Evolutionary conservation across 2,888 invertebrate genomes (phyloP), one percentile per base, ranked within the genome.

Genomic region (Athalia rosae): DNA sequence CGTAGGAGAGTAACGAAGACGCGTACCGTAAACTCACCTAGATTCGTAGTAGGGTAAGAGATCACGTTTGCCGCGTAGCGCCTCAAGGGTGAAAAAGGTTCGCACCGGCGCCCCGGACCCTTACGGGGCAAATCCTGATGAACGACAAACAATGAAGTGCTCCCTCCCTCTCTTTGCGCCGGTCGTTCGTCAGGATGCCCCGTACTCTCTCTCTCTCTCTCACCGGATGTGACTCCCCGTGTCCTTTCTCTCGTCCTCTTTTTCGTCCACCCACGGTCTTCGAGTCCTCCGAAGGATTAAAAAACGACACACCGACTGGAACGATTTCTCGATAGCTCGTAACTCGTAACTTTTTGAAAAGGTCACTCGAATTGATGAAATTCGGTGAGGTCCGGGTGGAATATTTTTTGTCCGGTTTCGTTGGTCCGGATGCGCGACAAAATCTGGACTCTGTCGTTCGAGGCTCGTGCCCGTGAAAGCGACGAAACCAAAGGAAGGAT

Each of bases 81-180:
- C 4, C n/a, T n/a, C 53, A n/a, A 11, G 9, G 53, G 53, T n/a
- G 9, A 53, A 53, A 53, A 53, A 53, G 53, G 11, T 53, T 53
- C 53, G 53, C 28, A 28, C 28, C 53, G 53, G 7, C 53, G 53
- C 48, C 56, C 11, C 48, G 7, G 4, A 15, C 48, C 61, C 61
- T 43, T 47, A 28, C 50, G 62, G 74, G 74, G 61, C 28, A 74
- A 74, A 74, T 74, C 62, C 61, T 74, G 74, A 74, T 61, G 71
- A 71, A 74, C 74, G 74, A 62, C 74, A 74, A 74, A 74, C 74
- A 74, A 61, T 74, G 74, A 61, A 74, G 13, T 13, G 7, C 13
- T 4, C 61, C 61, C 53, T 48, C 61, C 15, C 47, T 8, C 50
- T n/a, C 74, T n/a, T 43, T n/a, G 48, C 56, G 53, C 28, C 59